Evolutionary conservation across 2,113 vertebrate genomes (phyloP).

Genomic region (Protobothrops mucrosquamatus): DNA sequence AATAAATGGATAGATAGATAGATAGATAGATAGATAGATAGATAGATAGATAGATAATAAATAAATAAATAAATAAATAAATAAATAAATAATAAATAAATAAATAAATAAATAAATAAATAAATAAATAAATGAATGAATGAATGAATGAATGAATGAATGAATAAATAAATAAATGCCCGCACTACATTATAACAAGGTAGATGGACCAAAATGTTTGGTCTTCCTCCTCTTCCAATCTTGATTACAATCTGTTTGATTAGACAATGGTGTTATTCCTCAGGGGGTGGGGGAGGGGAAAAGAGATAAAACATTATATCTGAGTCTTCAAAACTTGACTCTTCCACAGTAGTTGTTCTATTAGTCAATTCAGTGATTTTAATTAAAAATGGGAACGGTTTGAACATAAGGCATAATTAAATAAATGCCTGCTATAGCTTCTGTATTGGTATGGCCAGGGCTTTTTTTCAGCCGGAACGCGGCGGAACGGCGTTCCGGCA

Average conservation of each 20-base stretch:
- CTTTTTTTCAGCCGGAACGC: no score
- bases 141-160: no score
- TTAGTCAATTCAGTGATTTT: constrained; percentile 69
- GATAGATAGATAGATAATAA: no score
- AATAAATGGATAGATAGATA: no score
- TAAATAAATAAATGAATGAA: no score
- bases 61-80: no score
- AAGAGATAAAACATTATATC: constrained; percentile 63
- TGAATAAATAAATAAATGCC: no score
- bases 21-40: no score
- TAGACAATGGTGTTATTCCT: constrained; percentile 62
- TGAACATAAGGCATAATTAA: constrained; percentile 61
- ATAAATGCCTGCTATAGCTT: constrained; percentile 60
- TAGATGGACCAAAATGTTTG: constrained; percentile 58
- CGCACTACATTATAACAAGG: constrained; percentile 50
- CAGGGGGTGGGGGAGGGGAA: constrained; percentile 47
- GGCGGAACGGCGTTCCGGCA: no score
- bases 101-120: no score
- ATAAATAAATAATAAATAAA: no score
- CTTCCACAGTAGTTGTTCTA: constrained; percentile 57
- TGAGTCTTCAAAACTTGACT: constrained; percentile 59
- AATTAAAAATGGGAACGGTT: constrained; percentile 68
- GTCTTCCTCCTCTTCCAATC: constrained; percentile 65
- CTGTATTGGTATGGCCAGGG: constrained; percentile 37
- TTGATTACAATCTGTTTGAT: constrained; percentile 70